phyloP scores from a whole-genome alignment of 1,140 invertebrate genomes.

The Cataglyphis hispanica region DNA sequence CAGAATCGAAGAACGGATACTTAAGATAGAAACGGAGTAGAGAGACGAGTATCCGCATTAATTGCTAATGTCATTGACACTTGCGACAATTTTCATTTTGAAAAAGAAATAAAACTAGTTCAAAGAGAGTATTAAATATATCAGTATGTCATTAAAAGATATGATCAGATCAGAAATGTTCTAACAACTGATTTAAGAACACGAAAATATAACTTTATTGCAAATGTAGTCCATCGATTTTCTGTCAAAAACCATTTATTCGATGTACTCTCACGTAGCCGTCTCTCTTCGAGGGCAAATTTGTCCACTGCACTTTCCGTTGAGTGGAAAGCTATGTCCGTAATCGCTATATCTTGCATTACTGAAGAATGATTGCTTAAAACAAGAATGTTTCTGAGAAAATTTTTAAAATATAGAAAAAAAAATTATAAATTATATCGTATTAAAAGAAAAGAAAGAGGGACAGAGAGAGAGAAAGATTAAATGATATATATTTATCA shows the following conservation, averaged over 20 bases:
- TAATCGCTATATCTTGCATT: conserved; percentile 52
- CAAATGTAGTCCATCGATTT: conserved; percentile 49
- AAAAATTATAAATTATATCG: neutral
- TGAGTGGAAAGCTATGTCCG: conserved; percentile 56
- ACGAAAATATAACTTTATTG: conserved; percentile 20
- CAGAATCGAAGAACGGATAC: neutral
- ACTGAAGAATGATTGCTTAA: conserved; percentile 43
- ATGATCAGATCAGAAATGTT: neutral
- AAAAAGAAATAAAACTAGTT: neutral
- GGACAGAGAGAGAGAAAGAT: neutral
- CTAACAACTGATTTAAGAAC: neutral
- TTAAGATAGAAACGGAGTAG: neutral
- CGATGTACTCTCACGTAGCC: conserved; percentile 2
- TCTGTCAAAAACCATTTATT: conserved; percentile 46
- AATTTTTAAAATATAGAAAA: neutral
- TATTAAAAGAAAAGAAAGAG: neutral
- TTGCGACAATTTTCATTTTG: neutral
- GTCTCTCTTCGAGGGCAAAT: conserved; percentile 35
- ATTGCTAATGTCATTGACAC: neutral
- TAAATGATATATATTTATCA: conserved; percentile 1
- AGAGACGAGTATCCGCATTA: neutral
- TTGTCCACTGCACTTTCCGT: conserved; percentile 54
- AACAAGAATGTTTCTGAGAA: neutral
- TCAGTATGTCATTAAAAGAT: neutral
- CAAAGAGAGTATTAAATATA: neutral